Base-by-base conservation (phyloP, 2,888 invertebrate species). In the Apotomis turbidana region DNA sequence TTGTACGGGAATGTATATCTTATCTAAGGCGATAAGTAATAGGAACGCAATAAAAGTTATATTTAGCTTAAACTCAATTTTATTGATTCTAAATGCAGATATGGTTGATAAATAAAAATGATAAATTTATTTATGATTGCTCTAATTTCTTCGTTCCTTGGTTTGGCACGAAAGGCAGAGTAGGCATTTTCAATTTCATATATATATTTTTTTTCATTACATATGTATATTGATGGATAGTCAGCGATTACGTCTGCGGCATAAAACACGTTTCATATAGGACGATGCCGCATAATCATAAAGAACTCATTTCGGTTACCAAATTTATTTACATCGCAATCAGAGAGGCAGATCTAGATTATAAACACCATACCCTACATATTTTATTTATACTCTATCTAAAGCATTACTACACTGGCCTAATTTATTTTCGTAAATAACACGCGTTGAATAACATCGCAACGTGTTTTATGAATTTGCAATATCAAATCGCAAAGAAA, bases 1-100 rank as follows among this genome's bases (percentile, higher is more conserved):
- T 9, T 49, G 3, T 13, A 62, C 9, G 44, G 54, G 66, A 49
- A 52, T 55, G 67, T 67, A 51, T 68, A 63, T 60, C 67, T 68
- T 60, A 72, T 72, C 72, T 63, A 38, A 58, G 46, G 63, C 52
- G 71, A 72, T 72, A 71, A 67, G 6, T 36, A 71, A 58, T 67
- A 38, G 38, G 68, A 54, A 36, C 54, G 58, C 63, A 54, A 68
- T 72, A 63, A 68, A 68, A 63, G 58, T 63, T 72, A 59, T 72
- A 68, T 59, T 63, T 63, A 72, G 62, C 38, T 52, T 54, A 27
- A 52, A 57, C 13, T 57, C 27, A 38, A 44, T 57, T 61, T 13
- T n/a, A 27, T 41, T 52, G 51, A 61, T 55, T 61, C 38, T 55
- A 10, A 55, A n/a, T 44, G 54, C 54, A 64, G 54, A 44, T 6